Percentiles rank a stretch among this genome's conserved stretches.
Conservation (phyloP, 2,888 invertebrate species). For the Volucella bombylans region DNA sequence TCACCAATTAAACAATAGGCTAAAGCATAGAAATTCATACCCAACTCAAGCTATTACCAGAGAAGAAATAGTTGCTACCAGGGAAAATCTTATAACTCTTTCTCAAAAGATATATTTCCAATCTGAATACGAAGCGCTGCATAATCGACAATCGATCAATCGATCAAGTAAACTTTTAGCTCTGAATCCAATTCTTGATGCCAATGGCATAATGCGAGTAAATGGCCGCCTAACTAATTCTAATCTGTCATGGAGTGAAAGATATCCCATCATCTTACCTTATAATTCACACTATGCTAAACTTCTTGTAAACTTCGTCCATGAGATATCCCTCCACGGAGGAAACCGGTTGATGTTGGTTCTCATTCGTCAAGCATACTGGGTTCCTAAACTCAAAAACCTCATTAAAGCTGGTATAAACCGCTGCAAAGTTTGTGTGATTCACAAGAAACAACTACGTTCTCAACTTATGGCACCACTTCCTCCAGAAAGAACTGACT, state of each 20-base stretch:
- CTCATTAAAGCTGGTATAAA: constrained; percentile 10
- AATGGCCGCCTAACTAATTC: constrained; percentile 46
- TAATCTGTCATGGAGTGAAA: constrained; percentile 17
- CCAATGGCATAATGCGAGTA: constrained; percentile 7
- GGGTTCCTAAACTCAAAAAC: constrained; percentile 29
- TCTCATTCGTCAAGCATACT: constrained; percentile 36
- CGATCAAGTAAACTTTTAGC: constrained; percentile 15
- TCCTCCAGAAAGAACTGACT: too few relatives aligned
- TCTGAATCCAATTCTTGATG: constrained; percentile 44
- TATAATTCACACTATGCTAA: neutral
- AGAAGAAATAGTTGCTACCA: neutral
- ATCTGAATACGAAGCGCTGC: too few relatives aligned
- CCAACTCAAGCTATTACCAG: neutral
- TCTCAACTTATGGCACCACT: constrained; percentile 24
- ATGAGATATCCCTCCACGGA: constrained; percentile 52
- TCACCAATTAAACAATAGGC: neutral
- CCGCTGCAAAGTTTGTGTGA: constrained; percentile 40
- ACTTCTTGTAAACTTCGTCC: constrained; percentile 28
- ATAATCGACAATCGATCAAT: too few relatives aligned
- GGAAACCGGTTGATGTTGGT: constrained; percentile 38
- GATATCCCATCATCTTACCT: constrained; percentile 47
- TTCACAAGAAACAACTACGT: constrained; percentile 25
- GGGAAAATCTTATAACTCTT: neutral
- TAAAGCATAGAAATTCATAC: neutral
- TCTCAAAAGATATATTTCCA: neutral